phyloP scores from a whole-genome alignment of 2,888 invertebrate genomes.

The Meandrusa payeni region DNA sequence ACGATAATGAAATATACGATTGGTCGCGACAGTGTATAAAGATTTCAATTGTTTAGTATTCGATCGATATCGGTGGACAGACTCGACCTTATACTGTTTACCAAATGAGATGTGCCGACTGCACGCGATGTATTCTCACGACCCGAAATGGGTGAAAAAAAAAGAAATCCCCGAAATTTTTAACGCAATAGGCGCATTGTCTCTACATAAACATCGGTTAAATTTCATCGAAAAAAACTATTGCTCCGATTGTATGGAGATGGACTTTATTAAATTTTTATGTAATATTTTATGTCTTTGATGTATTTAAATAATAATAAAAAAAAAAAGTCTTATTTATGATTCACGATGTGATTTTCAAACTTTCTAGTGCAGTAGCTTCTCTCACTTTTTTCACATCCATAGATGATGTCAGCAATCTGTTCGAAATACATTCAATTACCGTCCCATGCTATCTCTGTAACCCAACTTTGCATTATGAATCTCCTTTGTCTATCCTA shows the following conservation, averaged over 20 bases:
- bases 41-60: slow-evolving; percentile 4
- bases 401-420: no score
- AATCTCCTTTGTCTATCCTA: no score
- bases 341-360: no score
- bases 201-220: slow-evolving; percentile 69
- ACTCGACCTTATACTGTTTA: slow-evolving; percentile 64
- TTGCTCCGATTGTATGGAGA: slow-evolving; percentile 41
- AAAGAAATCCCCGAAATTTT: slow-evolving; percentile 62
- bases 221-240: slow-evolving; percentile 56
- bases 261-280: slow-evolving; percentile 26
- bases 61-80: slow-evolving; percentile 43
- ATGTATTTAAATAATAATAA: no score
- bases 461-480: no score
- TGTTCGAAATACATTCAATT: no score
- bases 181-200: slow-evolving; percentile 73
- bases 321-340: no score
- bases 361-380: no score
- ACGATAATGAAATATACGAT: no score
- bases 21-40: no score
- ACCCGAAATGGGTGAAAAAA: slow-evolving; percentile 61
- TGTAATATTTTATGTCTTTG: neutral
- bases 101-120: slow-evolving; percentile 64
- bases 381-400: no score
- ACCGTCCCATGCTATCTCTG: no score
- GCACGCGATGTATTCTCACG: slow-evolving; percentile 73